Evolutionary conservation across 2,113 vertebrate genomes (phyloP).

Genomic region (Pyxicephalus adspersus): DNA sequence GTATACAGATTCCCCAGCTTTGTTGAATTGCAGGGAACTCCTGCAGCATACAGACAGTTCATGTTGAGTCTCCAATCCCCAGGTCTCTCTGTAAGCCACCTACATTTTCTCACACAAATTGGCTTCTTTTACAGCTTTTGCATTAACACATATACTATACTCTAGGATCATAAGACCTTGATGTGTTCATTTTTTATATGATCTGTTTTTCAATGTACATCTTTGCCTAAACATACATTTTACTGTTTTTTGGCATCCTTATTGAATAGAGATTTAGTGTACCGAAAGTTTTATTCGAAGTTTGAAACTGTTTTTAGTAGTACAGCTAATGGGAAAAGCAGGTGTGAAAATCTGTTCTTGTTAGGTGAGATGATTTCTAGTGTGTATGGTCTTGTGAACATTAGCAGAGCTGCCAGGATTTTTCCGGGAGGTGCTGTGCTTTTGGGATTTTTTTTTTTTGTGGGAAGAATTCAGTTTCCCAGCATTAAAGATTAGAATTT

Average conservation of each 20-base stretch:
- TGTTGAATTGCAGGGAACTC: too few species aligned
- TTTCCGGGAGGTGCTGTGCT: not conserved
- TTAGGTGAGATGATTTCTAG: not conserved
- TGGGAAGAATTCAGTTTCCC: not conserved
- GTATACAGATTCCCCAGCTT: too few species aligned
- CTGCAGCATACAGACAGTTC: too few species aligned
- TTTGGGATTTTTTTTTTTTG: not conserved
- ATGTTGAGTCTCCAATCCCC: too few species aligned
- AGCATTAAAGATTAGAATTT: too few species aligned
- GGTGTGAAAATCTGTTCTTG: not conserved
- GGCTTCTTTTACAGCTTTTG: too few species aligned
- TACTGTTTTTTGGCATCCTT: not conserved
- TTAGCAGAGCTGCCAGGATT: not conserved
- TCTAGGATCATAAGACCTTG: too few species aligned
- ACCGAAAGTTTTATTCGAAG: not conserved
- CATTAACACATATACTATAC: too few species aligned
- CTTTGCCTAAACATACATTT: not conserved
- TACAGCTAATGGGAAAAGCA: not conserved
- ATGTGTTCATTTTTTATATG: not conserved
- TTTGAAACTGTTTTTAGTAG: not conserved
- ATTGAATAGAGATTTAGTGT: conserved; percentile 18
- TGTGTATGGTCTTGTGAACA: not conserved
- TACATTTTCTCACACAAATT: too few species aligned
- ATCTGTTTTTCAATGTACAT: not conserved
- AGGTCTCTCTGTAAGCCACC: too few species aligned